These are phyloP conservation scores for Amphiprion ocellaris DNA, from an alignment of 2,113 vertebrate genomes.

Conservation along the genomic window DNA sequence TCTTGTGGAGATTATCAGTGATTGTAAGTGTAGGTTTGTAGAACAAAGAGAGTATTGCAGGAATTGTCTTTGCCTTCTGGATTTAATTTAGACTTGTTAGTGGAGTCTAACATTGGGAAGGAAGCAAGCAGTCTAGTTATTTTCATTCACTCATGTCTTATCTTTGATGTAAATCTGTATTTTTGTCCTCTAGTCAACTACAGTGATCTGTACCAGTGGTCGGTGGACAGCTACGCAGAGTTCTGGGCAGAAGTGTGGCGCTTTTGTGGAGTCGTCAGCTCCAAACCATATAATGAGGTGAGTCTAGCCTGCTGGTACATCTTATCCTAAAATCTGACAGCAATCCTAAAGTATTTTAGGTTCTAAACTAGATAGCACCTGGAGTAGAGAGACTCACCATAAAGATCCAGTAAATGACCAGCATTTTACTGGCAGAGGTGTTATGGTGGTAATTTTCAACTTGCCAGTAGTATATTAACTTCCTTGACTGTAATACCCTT, in stretches of 20 bases:
- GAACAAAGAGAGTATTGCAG: not conserved
- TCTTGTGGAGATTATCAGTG: not conserved
- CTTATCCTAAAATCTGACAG: not conserved
- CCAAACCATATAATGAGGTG: slow-evolving; percentile 92
- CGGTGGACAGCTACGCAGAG: slow-evolving; percentile 89
- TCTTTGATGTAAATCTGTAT: too few species aligned
- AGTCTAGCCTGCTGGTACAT: slow-evolving; percentile 35
- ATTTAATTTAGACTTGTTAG: too few species aligned
- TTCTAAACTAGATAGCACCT: not conserved
- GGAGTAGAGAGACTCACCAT: not conserved
- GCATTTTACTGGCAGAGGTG: too few species aligned
- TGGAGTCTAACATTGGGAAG: too few species aligned
- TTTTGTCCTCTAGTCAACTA: slow-evolving; percentile 86
- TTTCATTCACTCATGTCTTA: too few species aligned
- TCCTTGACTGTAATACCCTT: too few species aligned
- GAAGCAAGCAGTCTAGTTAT: too few species aligned
- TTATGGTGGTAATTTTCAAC: too few species aligned
- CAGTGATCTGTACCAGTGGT: slow-evolving; percentile 94
- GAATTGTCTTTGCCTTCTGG: not conserved
- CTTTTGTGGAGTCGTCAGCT: slow-evolving; percentile 90
- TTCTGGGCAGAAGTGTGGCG: slow-evolving; percentile 97
- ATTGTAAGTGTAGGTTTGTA: too few species aligned
- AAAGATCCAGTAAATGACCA: too few species aligned
- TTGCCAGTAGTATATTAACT: too few species aligned
- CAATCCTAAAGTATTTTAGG: not conserved